Evolutionary conservation across 2,797 vertebrate species (phyloP), one percentile per base, ranked within the genome.

Genomic region (Pangasius djambal): DNA sequence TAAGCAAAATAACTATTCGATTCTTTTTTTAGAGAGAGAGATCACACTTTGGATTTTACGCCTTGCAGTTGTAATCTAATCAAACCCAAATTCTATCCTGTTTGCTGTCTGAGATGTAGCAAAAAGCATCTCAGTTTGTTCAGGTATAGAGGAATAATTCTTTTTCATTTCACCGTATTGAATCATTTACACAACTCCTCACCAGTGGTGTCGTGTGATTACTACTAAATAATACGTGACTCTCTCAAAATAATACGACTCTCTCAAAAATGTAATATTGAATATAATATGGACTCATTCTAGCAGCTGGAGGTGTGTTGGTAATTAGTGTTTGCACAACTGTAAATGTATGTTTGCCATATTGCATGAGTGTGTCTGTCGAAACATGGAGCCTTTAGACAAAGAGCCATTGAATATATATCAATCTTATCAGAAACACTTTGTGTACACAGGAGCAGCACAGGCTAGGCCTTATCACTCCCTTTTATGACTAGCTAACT

Each of bases 371-470:
- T 83, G 31, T 83, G 40, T 63, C n/a, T 34, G 74, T n/a, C 28
- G 59, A 61, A 37, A 81, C 52, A 8, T 81, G 37, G 4, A 65
- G 10, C 28, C 31, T 48, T 85, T 44, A 18, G 20, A 86, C 65
- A 63, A 74, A 13, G 48, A 81, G 25, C 44, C 65, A 74, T 79
- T 74, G 72, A 89, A 44, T n/a, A 79, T 37, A 7, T 37, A 59
- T 57, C 82, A 88, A 86, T 88, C 88, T 88, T 87, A 90, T 88
- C 89, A 0, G 72, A 83, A 69, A 25, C 48, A 70, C 31, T n/a
- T n/a, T 85, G 48, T 52, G 83, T 52, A 52, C 83, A 67, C 61
- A 63, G 6, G 25, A 31, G 25, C 40, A 2, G 40, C 44, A 6
- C 28, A 69, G n/a, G 16, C 83, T 50, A 2, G 63, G n/a, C 44